Conservation (phyloP, 2,113 vertebrate species). For the Tragelaphus scriptus region DNA sequence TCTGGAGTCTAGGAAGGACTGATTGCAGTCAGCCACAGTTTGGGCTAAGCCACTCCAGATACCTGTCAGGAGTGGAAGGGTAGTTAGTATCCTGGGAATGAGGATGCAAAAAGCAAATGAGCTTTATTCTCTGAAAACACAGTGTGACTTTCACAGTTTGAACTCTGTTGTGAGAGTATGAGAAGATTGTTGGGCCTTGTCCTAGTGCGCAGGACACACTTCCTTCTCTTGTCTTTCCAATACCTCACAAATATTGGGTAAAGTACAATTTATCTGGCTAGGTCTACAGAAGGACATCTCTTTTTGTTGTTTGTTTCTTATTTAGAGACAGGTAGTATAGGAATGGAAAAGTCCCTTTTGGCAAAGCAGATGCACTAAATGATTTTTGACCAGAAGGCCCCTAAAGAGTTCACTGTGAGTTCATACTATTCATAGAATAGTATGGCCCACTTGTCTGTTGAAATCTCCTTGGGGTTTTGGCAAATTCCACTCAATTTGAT, state of each 20-base stretch:
- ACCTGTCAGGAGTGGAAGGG: neutral
- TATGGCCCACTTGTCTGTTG: neutral
- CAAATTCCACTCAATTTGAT: constrained; percentile 20
- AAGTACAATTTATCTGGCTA: neutral
- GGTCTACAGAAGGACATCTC: neutral
- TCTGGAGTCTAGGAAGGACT: neutral
- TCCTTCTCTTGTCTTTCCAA: neutral
- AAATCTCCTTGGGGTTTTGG: constrained; percentile 34
- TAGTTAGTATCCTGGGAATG: neutral
- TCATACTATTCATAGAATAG: neutral
- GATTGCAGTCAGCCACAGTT: neutral
- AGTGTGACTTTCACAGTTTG: neutral
- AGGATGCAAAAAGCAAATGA: neutral
- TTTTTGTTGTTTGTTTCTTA: constrained; percentile 2
- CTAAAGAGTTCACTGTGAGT: neutral
- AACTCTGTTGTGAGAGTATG: neutral
- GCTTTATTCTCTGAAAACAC: constrained; percentile 6
- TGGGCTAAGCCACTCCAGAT: neutral
- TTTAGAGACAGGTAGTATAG: neutral
- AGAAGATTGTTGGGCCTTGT: neutral
- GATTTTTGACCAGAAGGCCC: neutral
- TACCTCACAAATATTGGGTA: neutral
- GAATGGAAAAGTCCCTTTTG: neutral
- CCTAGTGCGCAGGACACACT: neutral
- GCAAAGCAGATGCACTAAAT: neutral